Percentiles rank a stretch among this genome's conserved stretches.
phyloP scores from a whole-genome alignment of 92 coral and sea anemone genomes.

The Heteractis magnifica region DNA sequence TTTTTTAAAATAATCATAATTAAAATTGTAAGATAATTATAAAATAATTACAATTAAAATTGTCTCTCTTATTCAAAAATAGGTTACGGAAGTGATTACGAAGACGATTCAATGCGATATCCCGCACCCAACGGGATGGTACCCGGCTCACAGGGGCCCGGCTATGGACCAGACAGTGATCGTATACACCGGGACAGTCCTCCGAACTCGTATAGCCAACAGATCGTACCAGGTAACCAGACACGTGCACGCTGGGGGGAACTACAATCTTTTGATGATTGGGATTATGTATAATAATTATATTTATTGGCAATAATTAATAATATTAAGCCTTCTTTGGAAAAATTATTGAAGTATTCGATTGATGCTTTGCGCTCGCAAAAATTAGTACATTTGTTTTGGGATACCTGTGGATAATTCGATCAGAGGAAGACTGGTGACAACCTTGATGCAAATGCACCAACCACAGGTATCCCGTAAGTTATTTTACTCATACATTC shows the following conservation, averaged over 20 bases:
- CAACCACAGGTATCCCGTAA: neutral
- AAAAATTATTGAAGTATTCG: neutral
- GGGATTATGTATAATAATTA: constrained; percentile 26
- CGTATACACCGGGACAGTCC: constrained; percentile 80
- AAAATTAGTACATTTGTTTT: neutral
- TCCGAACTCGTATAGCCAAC: constrained; percentile 63
- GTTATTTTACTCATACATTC: neutral
- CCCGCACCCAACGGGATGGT: constrained; percentile 72
- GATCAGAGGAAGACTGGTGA: neutral
- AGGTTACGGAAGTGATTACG: constrained; percentile 83
- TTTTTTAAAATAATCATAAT: no score
- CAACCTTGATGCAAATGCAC: neutral
- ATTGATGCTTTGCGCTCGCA: neutral
- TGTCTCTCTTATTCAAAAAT: neutral
- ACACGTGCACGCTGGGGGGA: constrained; percentile 8
- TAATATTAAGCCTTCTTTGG: neutral
- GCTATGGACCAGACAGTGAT: constrained; percentile 55
- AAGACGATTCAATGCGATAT: constrained; percentile 63
- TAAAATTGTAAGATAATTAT: no score
- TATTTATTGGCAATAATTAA: neutral
- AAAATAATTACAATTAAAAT: neutral
- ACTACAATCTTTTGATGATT: constrained; percentile 30
- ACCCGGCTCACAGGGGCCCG: constrained; percentile 49
- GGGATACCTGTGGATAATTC: neutral
- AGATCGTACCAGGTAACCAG: constrained; percentile 76